Conservation (phyloP, 2,113 vertebrate species). For the Calonectris borealis region DNA sequence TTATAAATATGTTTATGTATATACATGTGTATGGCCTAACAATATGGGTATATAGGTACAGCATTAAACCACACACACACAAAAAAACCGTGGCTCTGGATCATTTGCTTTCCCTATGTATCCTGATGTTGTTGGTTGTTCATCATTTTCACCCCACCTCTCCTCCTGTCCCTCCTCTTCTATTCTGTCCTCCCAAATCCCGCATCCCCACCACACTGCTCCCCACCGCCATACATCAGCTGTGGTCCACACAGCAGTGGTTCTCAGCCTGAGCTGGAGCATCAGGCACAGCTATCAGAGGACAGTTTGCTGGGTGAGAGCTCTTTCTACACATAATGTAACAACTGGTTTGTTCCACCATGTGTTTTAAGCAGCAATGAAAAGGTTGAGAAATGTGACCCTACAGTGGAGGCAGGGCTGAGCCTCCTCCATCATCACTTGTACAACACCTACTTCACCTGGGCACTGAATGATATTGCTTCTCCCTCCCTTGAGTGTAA, state of each 20-base stretch:
- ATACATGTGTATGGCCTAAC: not conserved
- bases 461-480: not conserved
- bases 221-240: not conserved
- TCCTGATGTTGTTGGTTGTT: not conserved
- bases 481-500: not conserved
- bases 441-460: not conserved
- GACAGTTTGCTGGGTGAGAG: not conserved
- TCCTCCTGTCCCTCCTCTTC: not conserved
- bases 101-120: not conserved
- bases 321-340: not conserved
- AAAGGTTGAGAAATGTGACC: not conserved
- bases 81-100: not conserved
- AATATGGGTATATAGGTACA: not conserved
- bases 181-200: not conserved
- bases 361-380: not conserved
- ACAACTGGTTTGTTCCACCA: not conserved
- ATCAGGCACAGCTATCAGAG: not conserved
- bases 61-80: not conserved
- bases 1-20: not conserved
- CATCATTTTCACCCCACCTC: not conserved
- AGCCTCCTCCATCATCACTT: not conserved
- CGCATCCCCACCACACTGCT: not conserved
- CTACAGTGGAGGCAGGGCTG: not conserved
- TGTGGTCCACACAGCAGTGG: not conserved
- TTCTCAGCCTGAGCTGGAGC: not conserved